Evolutionary conservation across 1,140 invertebrate genomes (phyloP).

Genomic region (Pseudomyrmex concolor): DNA sequence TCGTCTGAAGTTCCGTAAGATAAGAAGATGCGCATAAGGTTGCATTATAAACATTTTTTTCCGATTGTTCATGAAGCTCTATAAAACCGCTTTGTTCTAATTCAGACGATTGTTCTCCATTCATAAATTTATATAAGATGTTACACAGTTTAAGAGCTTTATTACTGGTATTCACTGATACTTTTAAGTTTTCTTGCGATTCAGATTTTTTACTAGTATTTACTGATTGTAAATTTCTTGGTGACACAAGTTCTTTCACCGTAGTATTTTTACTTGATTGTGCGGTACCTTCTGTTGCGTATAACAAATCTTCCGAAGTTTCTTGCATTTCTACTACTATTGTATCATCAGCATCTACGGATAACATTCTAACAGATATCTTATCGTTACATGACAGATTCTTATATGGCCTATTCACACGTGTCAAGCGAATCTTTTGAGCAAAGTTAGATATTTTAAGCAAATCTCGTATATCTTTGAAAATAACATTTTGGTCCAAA

Average conservation of each 20-base stretch:
- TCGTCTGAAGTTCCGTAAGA: conserved; percentile 8
- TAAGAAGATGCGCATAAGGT: conserved; percentile 49
- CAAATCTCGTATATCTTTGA: conserved; percentile 64
- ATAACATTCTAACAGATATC: conserved; percentile 68
- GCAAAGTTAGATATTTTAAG: conserved; percentile 46
- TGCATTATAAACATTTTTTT: conserved; percentile 48
- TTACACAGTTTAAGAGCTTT: neutral
- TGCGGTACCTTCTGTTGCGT: neutral
- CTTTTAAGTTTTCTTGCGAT: neutral
- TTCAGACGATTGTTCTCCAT: neutral
- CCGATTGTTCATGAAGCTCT: conserved; percentile 57
- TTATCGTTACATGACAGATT: conserved; percentile 1
- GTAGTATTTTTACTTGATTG: neutral
- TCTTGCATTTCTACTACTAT: conserved; percentile 68
- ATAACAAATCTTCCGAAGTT: neutral
- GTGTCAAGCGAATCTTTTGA: conserved; percentile 65
- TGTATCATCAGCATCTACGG: conserved; percentile 54
- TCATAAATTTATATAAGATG: neutral
- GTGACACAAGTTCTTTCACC: neutral
- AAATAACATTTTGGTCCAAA: conserved; percentile 20
- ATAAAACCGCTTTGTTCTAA: conserved; percentile 55
- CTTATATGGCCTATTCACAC: conserved; percentile 6
- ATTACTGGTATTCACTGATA: neutral
- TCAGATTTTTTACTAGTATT: neutral
- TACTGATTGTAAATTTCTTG: neutral